A percentile compares a stretch with the other conserved stretches of the same genome.
These are phyloP conservation scores for Gandaritis pyraliata DNA, from an alignment of 2,888 invertebrate species.

Conservation along the genomic window DNA sequence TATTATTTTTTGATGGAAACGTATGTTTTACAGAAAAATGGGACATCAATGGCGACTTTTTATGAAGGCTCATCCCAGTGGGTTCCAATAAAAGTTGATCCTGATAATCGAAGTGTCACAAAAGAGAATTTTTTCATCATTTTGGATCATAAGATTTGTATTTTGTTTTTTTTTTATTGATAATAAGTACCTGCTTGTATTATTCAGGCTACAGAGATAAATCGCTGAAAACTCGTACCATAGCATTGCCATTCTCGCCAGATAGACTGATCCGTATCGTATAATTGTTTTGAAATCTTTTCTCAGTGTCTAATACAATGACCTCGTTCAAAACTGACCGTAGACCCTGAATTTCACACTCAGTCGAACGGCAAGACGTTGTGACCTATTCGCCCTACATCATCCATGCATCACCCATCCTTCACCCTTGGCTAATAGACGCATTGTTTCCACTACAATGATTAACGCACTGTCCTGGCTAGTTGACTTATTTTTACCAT, in stretches of 20 bases:
- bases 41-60: conserved; percentile 29
- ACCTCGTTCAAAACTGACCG: background rate
- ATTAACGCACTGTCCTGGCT: conserved; percentile 59
- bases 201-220: too few relatives aligned
- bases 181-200: too few relatives aligned
- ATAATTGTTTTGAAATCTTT: too few relatives aligned
- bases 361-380: conserved; percentile 27
- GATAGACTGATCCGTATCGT: too few relatives aligned
- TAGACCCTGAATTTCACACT: conserved; percentile 26
- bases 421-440: conserved; percentile 41
- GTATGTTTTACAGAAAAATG: conserved; percentile 33
- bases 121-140: background rate
- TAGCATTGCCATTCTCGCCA: too few relatives aligned
- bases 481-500: conserved; percentile 28
- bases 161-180: too few relatives aligned
- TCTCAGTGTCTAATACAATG: too few relatives aligned
- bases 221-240: too few relatives aligned
- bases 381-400: conserved; percentile 34
- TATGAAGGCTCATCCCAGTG: conserved; percentile 10
- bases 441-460: conserved; percentile 58
- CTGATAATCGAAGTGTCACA: conserved; percentile 9
- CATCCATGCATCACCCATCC: conserved; percentile 29
- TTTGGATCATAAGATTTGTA: conserved; percentile 1
- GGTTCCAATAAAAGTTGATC: conserved; percentile 19
- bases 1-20: conserved; percentile 35